Evolutionary conservation across 2,888 invertebrate genomes (phyloP), one percentile per base, ranked within the genome.

Genomic region (Drosophila formosana): DNA sequence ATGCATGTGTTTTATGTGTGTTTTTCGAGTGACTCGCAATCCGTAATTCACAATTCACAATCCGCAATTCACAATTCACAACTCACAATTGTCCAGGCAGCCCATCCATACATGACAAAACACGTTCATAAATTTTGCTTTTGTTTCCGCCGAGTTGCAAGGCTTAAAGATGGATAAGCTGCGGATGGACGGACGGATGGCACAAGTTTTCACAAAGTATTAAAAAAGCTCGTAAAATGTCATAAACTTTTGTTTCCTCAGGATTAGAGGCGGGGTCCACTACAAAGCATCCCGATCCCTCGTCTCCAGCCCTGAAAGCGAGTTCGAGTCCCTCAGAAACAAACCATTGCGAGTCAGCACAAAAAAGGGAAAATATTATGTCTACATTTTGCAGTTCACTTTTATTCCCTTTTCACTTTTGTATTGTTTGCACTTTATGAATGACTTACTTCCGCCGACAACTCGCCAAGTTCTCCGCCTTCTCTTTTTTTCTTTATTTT

Each of bases 151-250:
- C 66, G 65, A 60, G 74, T 66, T 71, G 70, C 69, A 45, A 28
- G 57, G 84, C 77, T 72, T 72, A 76, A 80, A 82, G 77, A 79
- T 60, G 83, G 68, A 76, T 83, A 83, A 83, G 77, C 83, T 62
- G 76, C 58, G 72, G 43, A 65, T 45, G 55, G 58, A 51, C 45
- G n/a, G 55, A 23, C 11, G n/a, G 49, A 49, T 43, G 4, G 72
- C 73, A 82, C 56, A 84, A 89, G 79, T 89, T 89, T 90, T 82
- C 74, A 78, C 82, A 89, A 87, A 90, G 88, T 89, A 88, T 86
- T 86, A 82, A 80, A 76, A 80, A 82, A 69, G 70, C 80, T 82
- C 82, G 83, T 82, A 82, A 82, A 82, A 86, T 80, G 82, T 77
- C 82, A 82, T 82, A 86, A 82, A 86, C 74, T 82, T 80, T 82